Conservation (phyloP, 2,888 invertebrate genomes). For the Epinotia nisella region DNA sequence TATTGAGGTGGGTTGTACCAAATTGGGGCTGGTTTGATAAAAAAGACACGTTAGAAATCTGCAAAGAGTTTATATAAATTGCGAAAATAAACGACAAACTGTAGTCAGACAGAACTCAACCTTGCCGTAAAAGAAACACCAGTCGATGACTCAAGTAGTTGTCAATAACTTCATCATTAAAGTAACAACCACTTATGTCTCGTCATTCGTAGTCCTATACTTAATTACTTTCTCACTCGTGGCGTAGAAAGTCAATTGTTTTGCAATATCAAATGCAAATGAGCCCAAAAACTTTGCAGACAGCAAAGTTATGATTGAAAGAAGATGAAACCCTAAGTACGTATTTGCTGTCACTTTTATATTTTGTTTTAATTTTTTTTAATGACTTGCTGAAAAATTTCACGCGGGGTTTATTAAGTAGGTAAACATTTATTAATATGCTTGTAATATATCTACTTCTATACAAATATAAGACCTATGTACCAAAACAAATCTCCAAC, state of each 20-base stretch:
- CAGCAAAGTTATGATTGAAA: slow-evolving; percentile 28
- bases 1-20: too few relatives aligned
- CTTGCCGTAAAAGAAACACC: too few relatives aligned
- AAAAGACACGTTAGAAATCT: too few relatives aligned
- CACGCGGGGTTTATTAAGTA: background rate
- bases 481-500: too few relatives aligned
- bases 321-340: background rate
- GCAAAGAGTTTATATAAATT: too few relatives aligned
- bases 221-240: slow-evolving; percentile 1
- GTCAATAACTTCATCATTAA: background rate
- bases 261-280: slow-evolving; percentile 33
- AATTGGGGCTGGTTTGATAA: too few relatives aligned
- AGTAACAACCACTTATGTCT: background rate
- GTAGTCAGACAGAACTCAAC: too few relatives aligned
- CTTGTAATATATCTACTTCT: background rate
- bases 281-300: slow-evolving; percentile 41
- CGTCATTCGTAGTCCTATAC: background rate
- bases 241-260: slow-evolving; percentile 30
- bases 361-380: background rate
- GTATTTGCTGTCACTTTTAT: slow-evolving; percentile 9
- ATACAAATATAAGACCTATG: background rate
- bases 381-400: background rate
- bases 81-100: too few relatives aligned
- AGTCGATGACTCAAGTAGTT: too few relatives aligned
- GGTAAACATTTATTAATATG: background rate